Base-by-base conservation (phyloP, 2,888 invertebrate species). In the Pandemis heparana region DNA sequence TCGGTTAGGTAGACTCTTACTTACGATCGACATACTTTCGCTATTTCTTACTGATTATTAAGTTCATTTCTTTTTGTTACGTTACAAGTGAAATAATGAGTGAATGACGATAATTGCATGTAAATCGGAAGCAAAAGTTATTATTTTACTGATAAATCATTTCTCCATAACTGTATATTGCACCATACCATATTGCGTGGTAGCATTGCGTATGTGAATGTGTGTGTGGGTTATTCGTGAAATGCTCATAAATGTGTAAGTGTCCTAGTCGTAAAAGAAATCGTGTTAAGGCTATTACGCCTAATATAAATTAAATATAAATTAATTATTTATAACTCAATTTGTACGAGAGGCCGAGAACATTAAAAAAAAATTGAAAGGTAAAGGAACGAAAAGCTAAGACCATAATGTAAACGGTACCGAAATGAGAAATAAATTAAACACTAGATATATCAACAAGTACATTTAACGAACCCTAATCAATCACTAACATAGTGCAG, bases 171-270 rank as follows among this genome's bases (percentile, higher is more conserved):
- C 12, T 66, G 65, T 32, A 39, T 38, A 69, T 51, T 51, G 59
- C 68, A 51, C 63, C 63, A 12, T 73, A 59, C 68, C 23, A 32
- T 32, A 32, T 39, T 62, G 23, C 23, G 14, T 67, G 67, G 5
- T 53, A 67, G 23, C 46, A 64, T 65, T 53, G n/a, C 43, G 62
- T 62, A n/a, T 61, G 46, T 48, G 53, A 8, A 60, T 65, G n/a
- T 53, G 62, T 62, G 23, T 61, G 46, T 48, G 53, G 10, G 65
- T 65, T 65, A 64, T 61, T 46, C 65, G 61, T 70, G 64, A 51
- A 70, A 51, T 74, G 74, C 74, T 74, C 74, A 74, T 70, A 69
- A 23, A 16, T 53, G 60, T 74, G 64, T 74, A 64, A 74, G 41
- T 69, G 63, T 61, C 67, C 59, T 75, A 75, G 75, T 75, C 71